A percentile compares a stretch with the other conserved stretches of the same genome.
Evolutionary conservation across 1,140 invertebrate genomes (phyloP).

Genomic region (Ooceraea biroi): DNA sequence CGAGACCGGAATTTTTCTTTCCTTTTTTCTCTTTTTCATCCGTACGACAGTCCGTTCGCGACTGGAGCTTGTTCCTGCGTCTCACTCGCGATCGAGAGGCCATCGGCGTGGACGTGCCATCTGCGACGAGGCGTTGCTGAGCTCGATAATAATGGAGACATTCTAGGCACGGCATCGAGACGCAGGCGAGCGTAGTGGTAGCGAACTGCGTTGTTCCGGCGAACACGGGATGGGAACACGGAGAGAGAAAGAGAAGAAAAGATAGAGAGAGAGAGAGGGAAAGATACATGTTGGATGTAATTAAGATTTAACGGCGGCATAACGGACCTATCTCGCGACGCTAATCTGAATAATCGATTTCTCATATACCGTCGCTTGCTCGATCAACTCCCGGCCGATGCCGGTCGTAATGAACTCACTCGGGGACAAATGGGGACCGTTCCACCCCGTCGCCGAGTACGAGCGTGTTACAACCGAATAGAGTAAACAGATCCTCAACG

Average conservation of each 20-base stretch:
- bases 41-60: constrained; percentile 18
- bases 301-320: constrained; percentile 69
- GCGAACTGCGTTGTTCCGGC: constrained; percentile 58
- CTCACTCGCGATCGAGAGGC: background rate
- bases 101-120: constrained; percentile 41
- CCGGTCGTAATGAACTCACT: background rate
- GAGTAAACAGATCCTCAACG: background rate
- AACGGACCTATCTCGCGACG: constrained; percentile 60
- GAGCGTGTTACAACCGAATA: background rate
- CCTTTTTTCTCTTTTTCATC: constrained; percentile 11
- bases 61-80: constrained; percentile 5
- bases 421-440: background rate
- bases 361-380: constrained; percentile 12
- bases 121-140: constrained; percentile 11
- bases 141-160: constrained; percentile 65
- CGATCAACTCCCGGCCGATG: background rate
- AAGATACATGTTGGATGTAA: constrained; percentile 43
- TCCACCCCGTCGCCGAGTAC: background rate
- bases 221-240: constrained; percentile 10
- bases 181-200: constrained; percentile 46
- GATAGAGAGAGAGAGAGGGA: constrained; percentile 12
- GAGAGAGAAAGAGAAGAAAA: constrained; percentile 8
- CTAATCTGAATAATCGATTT: constrained; percentile 69
- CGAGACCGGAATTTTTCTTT: background rate
- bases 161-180: constrained; percentile 59